A percentile compares a stretch with the other conserved stretches of the same genome.
Evolutionary conservation across 2,888 invertebrate genomes (phyloP).

Genomic region (Euclidia mi): DNA sequence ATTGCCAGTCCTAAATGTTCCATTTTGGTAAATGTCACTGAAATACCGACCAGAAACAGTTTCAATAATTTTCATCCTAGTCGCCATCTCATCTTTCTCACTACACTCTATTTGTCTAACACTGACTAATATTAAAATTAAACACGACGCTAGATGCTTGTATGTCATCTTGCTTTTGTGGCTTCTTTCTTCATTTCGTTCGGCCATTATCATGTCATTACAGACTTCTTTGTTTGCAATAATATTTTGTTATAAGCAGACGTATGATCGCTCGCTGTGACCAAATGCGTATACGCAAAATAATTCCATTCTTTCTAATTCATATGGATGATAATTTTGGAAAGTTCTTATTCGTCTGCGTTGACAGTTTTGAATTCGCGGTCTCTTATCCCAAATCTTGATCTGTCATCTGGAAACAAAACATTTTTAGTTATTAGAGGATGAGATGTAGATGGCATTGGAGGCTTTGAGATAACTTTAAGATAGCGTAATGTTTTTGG

Average conservation of each 20-base stretch:
- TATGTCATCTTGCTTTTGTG: slow-evolving; percentile 56
- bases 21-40: slow-evolving; percentile 81
- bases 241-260: slow-evolving; percentile 28
- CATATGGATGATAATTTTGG: slow-evolving; percentile 58
- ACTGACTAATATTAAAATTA: slow-evolving; percentile 69
- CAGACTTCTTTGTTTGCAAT: slow-evolving; percentile 43
- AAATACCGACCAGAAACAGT: slow-evolving; percentile 77
- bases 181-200: slow-evolving; percentile 43
- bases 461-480: no score
- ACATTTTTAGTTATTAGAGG: slow-evolving; percentile 31
- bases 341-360: slow-evolving; percentile 54
- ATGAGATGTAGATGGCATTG: no score
- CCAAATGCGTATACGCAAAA: slow-evolving; percentile 42
- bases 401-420: slow-evolving; percentile 46
- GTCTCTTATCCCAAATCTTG: slow-evolving; percentile 19
- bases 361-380: slow-evolving; percentile 35
- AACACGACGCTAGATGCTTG: slow-evolving; percentile 59
- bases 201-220: slow-evolving; percentile 76
- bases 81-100: slow-evolving; percentile 68
- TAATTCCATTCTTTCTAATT: slow-evolving; percentile 69
- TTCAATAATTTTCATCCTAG: slow-evolving; percentile 75
- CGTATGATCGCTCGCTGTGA: slow-evolving; percentile 32
- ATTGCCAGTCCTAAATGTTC: slow-evolving; percentile 90
- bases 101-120: slow-evolving; percentile 64
- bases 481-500: no score